phyloP scores from a whole-genome alignment of 2,113 vertebrate species.

The Apodemus speciosus region DNA sequence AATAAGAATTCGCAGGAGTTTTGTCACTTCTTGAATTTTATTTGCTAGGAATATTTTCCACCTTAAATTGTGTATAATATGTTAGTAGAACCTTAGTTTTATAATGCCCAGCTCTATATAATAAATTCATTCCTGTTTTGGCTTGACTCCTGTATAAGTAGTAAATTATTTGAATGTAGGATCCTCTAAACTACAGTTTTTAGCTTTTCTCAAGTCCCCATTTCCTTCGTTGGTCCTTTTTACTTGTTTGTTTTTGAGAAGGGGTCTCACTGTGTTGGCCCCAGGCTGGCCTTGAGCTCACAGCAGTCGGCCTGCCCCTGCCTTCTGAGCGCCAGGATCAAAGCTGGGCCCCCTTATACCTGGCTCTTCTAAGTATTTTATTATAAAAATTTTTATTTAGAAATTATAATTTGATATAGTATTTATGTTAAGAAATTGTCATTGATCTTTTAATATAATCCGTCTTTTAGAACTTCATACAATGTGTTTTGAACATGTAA shows the following conservation, averaged over 20 bases:
- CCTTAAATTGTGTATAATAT: background rate
- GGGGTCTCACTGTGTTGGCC: background rate
- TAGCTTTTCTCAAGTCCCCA: background rate
- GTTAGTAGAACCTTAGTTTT: background rate
- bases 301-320: background rate
- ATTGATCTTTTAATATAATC: background rate
- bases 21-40: background rate
- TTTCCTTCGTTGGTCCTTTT: background rate
- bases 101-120: background rate
- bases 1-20: background rate
- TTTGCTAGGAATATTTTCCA: background rate
- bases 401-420: background rate
- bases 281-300: background rate
- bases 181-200: background rate
- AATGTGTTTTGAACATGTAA: background rate
- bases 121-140: background rate
- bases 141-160: background rate
- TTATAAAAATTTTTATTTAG: conserved; percentile 43
- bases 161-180: background rate
- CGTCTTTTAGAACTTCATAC: background rate
- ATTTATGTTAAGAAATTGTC: conserved; percentile 9
- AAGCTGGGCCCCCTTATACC: background rate
- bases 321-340: background rate
- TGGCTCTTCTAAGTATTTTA: background rate
- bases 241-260: background rate